Evolutionary conservation across 2,888 invertebrate species (phyloP).

Genomic region (Temnothorax unifasciatus): DNA sequence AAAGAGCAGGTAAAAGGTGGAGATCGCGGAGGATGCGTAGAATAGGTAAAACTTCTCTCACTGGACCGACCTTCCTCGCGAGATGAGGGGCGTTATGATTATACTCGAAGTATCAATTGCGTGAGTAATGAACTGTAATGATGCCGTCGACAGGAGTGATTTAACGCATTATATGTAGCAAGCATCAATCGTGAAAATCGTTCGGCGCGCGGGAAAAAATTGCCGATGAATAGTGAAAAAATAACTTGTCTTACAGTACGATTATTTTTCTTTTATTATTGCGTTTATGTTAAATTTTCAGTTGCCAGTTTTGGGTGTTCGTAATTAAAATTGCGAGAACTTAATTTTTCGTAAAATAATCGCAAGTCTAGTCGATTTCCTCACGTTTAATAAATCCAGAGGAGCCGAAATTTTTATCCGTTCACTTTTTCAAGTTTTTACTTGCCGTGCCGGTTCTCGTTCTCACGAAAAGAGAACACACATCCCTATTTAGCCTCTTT

Average conservation of each 20-base stretch:
- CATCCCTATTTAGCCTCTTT: constrained; percentile 20
- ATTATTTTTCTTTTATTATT: background rate
- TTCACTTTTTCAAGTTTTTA: background rate
- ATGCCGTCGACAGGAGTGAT: constrained; percentile 29
- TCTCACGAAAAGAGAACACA: constrained; percentile 16
- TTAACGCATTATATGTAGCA: constrained; percentile 37
- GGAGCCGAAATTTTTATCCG: background rate
- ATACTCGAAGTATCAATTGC: constrained; percentile 49
- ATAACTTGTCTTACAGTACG: too few species aligned
- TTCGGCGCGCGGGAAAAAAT: background rate
- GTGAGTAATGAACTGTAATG: constrained; percentile 37
- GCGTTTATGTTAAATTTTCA: background rate
- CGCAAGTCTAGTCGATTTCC: background rate
- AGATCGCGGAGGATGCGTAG: constrained; percentile 25
- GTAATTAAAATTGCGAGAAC: background rate
- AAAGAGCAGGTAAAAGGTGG: constrained; percentile 2
- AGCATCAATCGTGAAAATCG: constrained; percentile 41
- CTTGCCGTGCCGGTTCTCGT: background rate
- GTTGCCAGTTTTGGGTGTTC: background rate
- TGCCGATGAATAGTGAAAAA: constrained; percentile 10
- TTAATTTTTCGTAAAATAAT: background rate
- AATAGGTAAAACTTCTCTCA: constrained; percentile 25
- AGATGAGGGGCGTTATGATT: constrained; percentile 45
- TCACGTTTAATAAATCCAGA: background rate
- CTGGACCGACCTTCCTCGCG: background rate